Base-by-base conservation (phyloP, 1,140 invertebrate genomes). In the Coptotermes formosanus region DNA sequence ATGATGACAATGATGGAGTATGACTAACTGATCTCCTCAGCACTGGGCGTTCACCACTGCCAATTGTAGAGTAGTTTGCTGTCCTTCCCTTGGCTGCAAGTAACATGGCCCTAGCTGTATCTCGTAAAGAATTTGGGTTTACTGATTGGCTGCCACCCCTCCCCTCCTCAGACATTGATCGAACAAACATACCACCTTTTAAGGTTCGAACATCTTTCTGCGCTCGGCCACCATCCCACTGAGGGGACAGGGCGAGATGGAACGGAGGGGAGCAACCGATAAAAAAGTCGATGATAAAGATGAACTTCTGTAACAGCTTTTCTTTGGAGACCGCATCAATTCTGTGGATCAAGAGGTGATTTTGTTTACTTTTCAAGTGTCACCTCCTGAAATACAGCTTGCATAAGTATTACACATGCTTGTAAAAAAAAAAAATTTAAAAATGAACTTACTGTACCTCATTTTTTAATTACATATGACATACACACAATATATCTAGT, bases 151-250 rank as follows among this genome's bases (percentile, higher is more conserved):
- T 25, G 43, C n/a, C 16, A 52, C 85, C 85, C 85, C 85, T 86
- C 85, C 85, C 64, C 85, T 86, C 85, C 81, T 82, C 55, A n/a
- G 69, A 86, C 44, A 44, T 9, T 38, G 55, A 11, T 16, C 43
- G 52, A 84, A 52, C 45, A 75, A 75, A 7, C 64, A 25, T 75
- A 6, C 25, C n/a, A 38, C 43, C n/a, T 11, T 82, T 82, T 82
- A 93, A 85, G 91, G 90, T 89, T 94, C 93, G 90, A 94, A 94
- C 88, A 93, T 92, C 90, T 94, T 94, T 90, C 94, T 94, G 89
- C 94, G 93, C 90, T 94, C 93, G 88, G 94, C 94, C 89, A 94
- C 94, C 92, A 94, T 94, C 93, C 94, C 88, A 92, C 92, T 88
- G 93, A 92, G 86, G 92, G 93, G 88, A 91, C 90, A 90, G 90